Evolutionary conservation across 2,888 invertebrate genomes (phyloP).

Genomic region (Agonopterix arenella): DNA sequence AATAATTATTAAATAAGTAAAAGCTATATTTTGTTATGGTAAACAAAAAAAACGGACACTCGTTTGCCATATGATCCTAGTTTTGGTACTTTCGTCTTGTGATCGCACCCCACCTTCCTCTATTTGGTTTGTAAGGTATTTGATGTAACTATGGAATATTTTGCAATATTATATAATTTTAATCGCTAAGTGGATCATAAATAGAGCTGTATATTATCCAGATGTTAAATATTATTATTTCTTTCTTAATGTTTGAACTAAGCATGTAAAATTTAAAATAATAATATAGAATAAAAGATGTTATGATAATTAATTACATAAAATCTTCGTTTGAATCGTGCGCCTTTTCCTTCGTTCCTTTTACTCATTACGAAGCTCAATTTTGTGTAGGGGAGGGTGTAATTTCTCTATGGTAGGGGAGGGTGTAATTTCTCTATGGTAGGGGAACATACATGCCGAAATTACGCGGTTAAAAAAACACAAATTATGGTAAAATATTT

Average conservation of each 20-base stretch:
- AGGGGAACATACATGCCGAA: too few species aligned
- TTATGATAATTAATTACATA: conserved; percentile 76
- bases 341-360: conserved; percentile 3
- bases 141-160: conserved; percentile 70
- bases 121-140: conserved; percentile 40
- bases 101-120: conserved; percentile 42
- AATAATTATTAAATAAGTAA: conserved; percentile 49
- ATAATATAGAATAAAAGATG: conserved; percentile 77
- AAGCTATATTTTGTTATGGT: conserved; percentile 71
- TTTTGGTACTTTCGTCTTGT: conserved; percentile 23
- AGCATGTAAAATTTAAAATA: conserved; percentile 77
- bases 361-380: too few species aligned
- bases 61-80: conserved; percentile 49
- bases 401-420: too few species aligned
- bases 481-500: too few species aligned
- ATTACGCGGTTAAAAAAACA: too few species aligned
- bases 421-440: too few species aligned
- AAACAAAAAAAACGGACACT: conserved; percentile 44
- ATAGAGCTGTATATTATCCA: conserved; percentile 72
- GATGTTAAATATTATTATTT: conserved; percentile 76
- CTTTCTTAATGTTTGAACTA: conserved; percentile 75
- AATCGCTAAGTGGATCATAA: conserved; percentile 68
- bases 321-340: conserved; percentile 61
- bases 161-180: conserved; percentile 68
- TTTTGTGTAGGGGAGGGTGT: too few species aligned